Evolutionary conservation across 2,797 vertebrate species (phyloP).

Genomic region (Chelon labrosus): DNA sequence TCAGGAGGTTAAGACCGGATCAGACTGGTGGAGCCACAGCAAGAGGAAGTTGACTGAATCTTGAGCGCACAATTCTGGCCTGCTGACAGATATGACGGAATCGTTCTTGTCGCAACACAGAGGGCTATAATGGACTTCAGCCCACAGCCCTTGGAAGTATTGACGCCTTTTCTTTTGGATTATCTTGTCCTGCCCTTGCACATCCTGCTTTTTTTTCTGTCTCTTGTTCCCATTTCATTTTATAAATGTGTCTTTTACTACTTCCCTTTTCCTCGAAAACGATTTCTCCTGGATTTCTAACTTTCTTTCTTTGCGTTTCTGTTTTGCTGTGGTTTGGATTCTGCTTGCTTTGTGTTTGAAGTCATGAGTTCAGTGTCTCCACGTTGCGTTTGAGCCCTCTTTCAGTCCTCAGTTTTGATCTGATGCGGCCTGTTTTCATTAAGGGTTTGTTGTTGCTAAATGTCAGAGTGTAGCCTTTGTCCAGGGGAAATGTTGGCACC

Average conservation of each 20-base stretch:
- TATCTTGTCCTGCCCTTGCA: conserved; percentile 64
- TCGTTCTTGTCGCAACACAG: conserved; percentile 42
- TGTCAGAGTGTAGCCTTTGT: conserved; percentile 72
- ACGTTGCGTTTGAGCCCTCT: conserved; percentile 64
- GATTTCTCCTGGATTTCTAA: conserved; percentile 34
- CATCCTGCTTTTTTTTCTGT: conserved; percentile 59
- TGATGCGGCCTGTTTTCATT: conserved; percentile 55
- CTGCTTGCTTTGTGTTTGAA: conserved; percentile 73
- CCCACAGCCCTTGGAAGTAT: conserved; percentile 61
- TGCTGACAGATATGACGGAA: conserved; percentile 56
- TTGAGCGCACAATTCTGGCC: conserved; percentile 52
- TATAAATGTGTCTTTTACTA: conserved; percentile 58
- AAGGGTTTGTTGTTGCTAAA: conserved; percentile 70
- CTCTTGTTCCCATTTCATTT: conserved; percentile 54
- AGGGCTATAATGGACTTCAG: conserved; percentile 56
- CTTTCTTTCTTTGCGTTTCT: conserved; percentile 51
- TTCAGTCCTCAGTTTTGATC: conserved; percentile 61
- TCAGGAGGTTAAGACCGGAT: conserved; percentile 5
- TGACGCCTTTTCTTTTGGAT: conserved; percentile 67
- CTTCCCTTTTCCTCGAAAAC: conserved; percentile 24
- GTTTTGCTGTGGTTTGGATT: conserved; percentile 80
- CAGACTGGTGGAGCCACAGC: conserved; percentile 36
- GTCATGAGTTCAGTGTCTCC: conserved; percentile 70
- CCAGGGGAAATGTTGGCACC: conserved; percentile 54
- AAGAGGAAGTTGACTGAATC: conserved; percentile 46